These are phyloP conservation scores for Masnerella sp. DNA, from an alignment of 2,888 invertebrate genomes.

Conservation along the genomic window DNA sequence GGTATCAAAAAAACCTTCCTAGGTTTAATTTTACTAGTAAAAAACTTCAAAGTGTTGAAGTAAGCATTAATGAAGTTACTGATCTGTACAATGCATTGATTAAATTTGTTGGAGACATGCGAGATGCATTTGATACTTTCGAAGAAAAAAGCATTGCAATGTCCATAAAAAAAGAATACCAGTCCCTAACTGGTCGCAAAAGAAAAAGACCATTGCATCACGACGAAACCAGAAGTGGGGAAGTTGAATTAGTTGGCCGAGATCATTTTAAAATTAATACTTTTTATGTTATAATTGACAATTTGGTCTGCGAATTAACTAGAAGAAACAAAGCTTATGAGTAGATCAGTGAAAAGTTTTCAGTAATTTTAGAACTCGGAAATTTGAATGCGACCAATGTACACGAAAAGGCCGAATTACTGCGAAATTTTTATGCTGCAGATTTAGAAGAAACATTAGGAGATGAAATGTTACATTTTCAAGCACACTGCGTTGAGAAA, in stretches of 20 bases:
- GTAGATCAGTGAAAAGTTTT: conserved; percentile 6
- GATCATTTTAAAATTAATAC: conserved; percentile 29
- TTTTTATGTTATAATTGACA: conserved; percentile 30
- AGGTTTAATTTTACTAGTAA: conserved; percentile 11
- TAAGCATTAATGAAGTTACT: conserved; percentile 7
- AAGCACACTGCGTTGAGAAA: conserved; percentile 4
- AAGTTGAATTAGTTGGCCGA: not conserved
- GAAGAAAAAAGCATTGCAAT: conserved; percentile 9
- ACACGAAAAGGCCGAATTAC: conserved; percentile 9
- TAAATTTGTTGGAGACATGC: conserved; percentile 5
- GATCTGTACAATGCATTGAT: conserved; percentile 8
- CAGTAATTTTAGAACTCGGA: conserved; percentile 1
- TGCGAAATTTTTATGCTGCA: conserved; percentile 1
- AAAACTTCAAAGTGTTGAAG: conserved; percentile 32
- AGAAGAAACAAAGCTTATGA: conserved; percentile 4
- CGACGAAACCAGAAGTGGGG: conserved; percentile 6
- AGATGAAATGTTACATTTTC: conserved; percentile 21
- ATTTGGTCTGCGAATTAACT: conserved; percentile 17
- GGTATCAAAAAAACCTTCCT: too few species aligned
- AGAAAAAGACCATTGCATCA: conserved; percentile 16
- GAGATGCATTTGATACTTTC: conserved; percentile 17
- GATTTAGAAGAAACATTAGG: not conserved
- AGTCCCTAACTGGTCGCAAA: not conserved
- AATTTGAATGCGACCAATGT: conserved; percentile 2
- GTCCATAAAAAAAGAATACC: not conserved